A percentile compares a stretch with the other conserved stretches of the same genome.
These are phyloP conservation scores for Trematomus loennbergii DNA, from an alignment of 2,113 vertebrate genomes.

Conservation along the genomic window DNA sequence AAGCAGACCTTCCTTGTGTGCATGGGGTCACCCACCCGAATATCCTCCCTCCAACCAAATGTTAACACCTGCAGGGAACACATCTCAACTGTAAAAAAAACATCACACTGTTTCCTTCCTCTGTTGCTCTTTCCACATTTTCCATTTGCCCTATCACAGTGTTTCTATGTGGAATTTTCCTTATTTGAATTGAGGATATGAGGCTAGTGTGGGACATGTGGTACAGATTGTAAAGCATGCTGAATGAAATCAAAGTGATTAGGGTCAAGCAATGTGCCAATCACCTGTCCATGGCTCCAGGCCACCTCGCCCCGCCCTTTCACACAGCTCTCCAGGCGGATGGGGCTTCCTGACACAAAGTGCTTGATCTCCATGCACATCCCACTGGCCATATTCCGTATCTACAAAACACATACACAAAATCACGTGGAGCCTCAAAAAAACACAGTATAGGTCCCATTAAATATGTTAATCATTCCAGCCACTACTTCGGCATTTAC, in stretches of 20 bases:
- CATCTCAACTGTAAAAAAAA: background rate
- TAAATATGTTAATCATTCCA: background rate
- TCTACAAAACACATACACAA: slow-evolving; percentile 76
- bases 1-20: slow-evolving; percentile 97
- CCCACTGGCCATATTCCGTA: slow-evolving; percentile 87
- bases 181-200: background rate
- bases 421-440: no score
- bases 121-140: background rate
- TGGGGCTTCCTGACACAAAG: slow-evolving; percentile 88
- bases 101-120: background rate
- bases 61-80: slow-evolving; percentile 90
- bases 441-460: background rate
- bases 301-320: slow-evolving; percentile 88
- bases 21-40: slow-evolving; percentile 93
- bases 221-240: no score
- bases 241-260: background rate
- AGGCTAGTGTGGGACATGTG: background rate
- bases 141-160: background rate
- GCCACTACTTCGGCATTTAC: no score
- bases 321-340: slow-evolving; percentile 91
- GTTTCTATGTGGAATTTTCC: background rate
- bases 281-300: slow-evolving; percentile 94
- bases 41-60: slow-evolving; percentile 96
- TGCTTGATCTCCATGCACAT: slow-evolving; percentile 94
- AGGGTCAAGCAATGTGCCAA: no score